Percentiles rank a stretch among this genome's conserved stretches.
These are phyloP conservation scores for Standfussiana lucernea DNA, from an alignment of 2,888 invertebrate species.

Conservation along the genomic window DNA sequence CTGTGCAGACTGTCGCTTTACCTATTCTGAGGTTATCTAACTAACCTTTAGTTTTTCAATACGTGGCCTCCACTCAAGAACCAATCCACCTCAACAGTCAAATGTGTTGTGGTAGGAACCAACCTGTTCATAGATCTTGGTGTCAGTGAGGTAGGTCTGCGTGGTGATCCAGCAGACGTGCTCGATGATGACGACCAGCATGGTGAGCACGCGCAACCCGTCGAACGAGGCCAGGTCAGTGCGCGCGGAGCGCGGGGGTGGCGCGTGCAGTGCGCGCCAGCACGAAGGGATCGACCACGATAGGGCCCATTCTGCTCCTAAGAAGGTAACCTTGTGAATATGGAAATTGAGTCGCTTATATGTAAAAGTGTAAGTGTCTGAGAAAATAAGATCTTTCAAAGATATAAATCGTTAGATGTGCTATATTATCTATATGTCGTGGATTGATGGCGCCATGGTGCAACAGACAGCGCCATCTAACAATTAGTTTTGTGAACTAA, in stretches of 20 bases:
- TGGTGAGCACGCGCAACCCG: conserved; percentile 85
- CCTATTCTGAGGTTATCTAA: neutral
- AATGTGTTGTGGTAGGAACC: neutral
- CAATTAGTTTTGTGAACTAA: no score
- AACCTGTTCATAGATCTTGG: conserved; percentile 81
- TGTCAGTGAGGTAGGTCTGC: conserved; percentile 80
- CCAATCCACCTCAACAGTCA: neutral
- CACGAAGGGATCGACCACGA: conserved; percentile 82
- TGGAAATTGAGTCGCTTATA: neutral
- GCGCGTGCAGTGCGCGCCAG: conserved; percentile 76
- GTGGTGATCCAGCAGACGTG: conserved; percentile 87
- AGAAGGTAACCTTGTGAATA: neutral
- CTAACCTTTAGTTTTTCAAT: neutral
- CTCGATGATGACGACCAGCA: conserved; percentile 86
- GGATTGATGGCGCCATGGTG: no score
- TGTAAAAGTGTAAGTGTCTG: neutral
- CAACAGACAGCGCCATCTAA: no score
- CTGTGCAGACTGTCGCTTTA: no score
- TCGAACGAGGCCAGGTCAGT: conserved; percentile 83
- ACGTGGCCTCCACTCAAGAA: neutral
- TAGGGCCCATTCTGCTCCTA: conserved; percentile 78
- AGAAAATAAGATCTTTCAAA: neutral
- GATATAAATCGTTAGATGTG: neutral
- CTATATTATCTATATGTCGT: no score
- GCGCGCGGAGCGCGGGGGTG: conserved; percentile 71